Conservation (phyloP, 2,113 vertebrate genomes). For the Cardinalis cardinalis region DNA sequence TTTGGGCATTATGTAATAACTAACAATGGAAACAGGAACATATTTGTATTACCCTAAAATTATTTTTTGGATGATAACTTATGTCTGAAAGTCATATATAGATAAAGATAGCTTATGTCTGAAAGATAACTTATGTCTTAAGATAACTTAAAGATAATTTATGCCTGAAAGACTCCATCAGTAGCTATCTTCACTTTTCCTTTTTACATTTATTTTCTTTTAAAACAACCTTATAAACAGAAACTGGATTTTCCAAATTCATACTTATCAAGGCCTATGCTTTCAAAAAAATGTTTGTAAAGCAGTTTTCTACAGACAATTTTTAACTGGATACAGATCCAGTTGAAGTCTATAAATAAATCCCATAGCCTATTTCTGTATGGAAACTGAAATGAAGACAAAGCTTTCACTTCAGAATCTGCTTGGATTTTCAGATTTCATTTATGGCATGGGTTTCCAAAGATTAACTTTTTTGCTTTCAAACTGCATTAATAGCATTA, state of each 20-base stretch:
- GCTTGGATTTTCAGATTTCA: constrained; percentile 39
- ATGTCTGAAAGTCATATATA: neutral
- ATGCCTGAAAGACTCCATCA: neutral
- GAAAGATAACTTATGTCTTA: no score
- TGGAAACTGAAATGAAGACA: constrained; percentile 34
- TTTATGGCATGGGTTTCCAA: constrained; percentile 40
- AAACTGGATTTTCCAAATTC: neutral
- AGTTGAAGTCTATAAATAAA: neutral
- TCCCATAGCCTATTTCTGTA: neutral
- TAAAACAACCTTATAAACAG: neutral
- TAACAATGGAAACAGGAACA: neutral
- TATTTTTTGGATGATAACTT: neutral
- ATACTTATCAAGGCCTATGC: neutral
- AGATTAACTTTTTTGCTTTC: constrained; percentile 59
- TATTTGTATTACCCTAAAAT: neutral
- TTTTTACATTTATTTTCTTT: neutral
- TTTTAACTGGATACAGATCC: neutral
- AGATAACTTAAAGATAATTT: neutral
- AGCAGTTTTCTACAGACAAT: neutral
- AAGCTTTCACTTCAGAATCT: constrained; percentile 35
- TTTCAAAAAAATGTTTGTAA: neutral
- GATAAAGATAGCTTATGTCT: no score
- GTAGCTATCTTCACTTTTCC: neutral
- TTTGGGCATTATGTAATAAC: neutral
- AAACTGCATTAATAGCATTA: constrained; percentile 63